Conservation (phyloP, 2,113 vertebrate species). For the Pomatorhinus ruficollis region DNA sequence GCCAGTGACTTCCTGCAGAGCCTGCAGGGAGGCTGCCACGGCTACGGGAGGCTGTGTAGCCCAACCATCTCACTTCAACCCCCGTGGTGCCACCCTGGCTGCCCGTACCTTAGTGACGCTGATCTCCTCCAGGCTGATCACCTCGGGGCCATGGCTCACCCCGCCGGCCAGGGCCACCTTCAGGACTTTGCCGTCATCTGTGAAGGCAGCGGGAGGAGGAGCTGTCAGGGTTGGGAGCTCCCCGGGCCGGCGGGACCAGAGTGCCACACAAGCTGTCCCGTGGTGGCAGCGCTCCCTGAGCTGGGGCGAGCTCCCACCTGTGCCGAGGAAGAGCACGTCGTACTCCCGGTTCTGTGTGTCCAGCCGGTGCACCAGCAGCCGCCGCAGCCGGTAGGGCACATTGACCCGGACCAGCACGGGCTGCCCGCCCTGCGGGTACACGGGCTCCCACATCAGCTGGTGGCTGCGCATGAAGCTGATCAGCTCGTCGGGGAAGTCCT, state of each 20-base stretch:
- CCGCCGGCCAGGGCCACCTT: conserved; percentile 78
- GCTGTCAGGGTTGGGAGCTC: not conserved
- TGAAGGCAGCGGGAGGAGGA: not conserved
- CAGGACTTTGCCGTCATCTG: conserved; percentile 83
- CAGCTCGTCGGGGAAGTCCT: conserved; percentile 85
- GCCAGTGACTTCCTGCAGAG: not conserved
- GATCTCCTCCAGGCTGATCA: conserved; percentile 83
- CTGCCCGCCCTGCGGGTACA: conserved; percentile 76
- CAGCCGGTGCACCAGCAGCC: conserved; percentile 82
- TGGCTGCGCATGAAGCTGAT: conserved; percentile 87
- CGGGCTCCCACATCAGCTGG: conserved; percentile 88
- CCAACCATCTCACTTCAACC: not conserved
- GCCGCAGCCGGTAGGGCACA: conserved; percentile 69
- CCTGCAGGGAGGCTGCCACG: not conserved
- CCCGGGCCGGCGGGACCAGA: rapidly evolving
- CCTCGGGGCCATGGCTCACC: conserved; percentile 65
- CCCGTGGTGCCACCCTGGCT: not conserved
- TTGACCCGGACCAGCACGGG: conserved; percentile 76
- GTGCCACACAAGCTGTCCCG: rapidly evolving
- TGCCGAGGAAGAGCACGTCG: conserved; percentile 84
- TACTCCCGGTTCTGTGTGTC: conserved; percentile 73
- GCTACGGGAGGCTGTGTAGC: rapidly evolving
- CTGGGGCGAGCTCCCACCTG: conserved; percentile 69
- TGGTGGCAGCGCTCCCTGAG: not conserved
- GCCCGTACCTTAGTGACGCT: conserved; percentile 74